Evolutionary conservation across 2,888 invertebrate species (phyloP), one percentile per base, ranked within the genome.

Genomic region (Coecobrya sp.): DNA sequence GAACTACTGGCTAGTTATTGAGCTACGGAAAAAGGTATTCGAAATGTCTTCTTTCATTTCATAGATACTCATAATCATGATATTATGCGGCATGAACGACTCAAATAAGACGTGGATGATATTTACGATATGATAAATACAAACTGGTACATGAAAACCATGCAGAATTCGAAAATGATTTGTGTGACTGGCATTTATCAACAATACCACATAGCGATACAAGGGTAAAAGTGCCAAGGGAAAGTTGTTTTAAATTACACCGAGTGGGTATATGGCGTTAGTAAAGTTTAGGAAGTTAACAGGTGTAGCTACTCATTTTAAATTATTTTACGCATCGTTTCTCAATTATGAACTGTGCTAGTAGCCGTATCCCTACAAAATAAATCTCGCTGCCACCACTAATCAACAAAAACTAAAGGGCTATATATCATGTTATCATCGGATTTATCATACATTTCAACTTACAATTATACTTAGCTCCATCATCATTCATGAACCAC

Each of bases 181-280:
- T 86, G 52, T 52, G 52, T 86, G 86, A 86, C 86, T 70, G 86
- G 52, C 70, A 45, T 70, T 65, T 86, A 86, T 85, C 85, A 85
- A 68, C 85, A 70, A 86, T 86, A 13, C 55, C 2, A 0, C 8
- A 5, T 13, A 59, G 7, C 2, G 16, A 59, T n/a, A n/a, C n/a
- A n/a, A n/a, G n/a, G n/a, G n/a, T n/a, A 59, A 36, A 36, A 7
- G 36, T 4, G 36, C 36, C 3, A 36, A 36, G 36, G 36, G 36
- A 36, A 36, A 36, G 36, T 7, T 7, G 36, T 36, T 36, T 36
- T 36, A 7, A 36, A 36, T 4, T 36, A 36, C 7, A 36, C 7
- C 2, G 36, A 36, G 36, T 36, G 13, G 42, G 5, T 42, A 49
- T 49, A 49, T 49, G 4, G 49, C 10, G 10, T 13, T 7, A 49